phyloP scores from a whole-genome alignment of 2,113 vertebrate genomes.

The Micronycteris hirsuta region DNA sequence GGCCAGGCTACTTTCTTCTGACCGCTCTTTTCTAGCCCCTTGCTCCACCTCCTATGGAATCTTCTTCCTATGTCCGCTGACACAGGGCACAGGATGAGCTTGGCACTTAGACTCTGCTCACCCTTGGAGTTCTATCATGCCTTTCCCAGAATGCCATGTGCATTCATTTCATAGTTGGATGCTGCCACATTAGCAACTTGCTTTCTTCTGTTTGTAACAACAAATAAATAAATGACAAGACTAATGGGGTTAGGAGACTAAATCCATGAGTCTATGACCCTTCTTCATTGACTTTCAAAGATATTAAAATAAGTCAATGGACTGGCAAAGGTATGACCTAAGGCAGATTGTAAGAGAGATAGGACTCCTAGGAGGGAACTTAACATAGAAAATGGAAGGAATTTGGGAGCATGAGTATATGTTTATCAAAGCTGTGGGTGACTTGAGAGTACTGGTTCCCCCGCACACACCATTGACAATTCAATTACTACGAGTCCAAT shows the following conservation, averaged over 20 bases:
- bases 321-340: neutral
- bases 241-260: neutral
- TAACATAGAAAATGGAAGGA: neutral
- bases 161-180: neutral
- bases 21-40: neutral
- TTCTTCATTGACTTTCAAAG: neutral
- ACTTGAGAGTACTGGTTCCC: neutral
- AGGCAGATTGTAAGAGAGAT: neutral
- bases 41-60: neutral
- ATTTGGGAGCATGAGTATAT: neutral
- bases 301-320: neutral
- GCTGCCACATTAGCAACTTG: neutral
- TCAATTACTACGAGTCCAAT: neutral
- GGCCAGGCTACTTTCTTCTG: neutral
- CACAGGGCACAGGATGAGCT: neutral
- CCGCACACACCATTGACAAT: neutral
- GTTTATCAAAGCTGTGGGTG: neutral
- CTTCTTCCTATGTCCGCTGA: neutral
- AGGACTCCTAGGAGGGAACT: neutral
- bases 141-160: neutral
- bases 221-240: neutral
- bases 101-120: neutral
- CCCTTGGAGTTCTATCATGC: neutral
- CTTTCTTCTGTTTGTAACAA: neutral
- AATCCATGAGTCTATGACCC: neutral